Evolutionary conservation across 2,888 invertebrate species (phyloP), one percentile per base, ranked within the genome.

Genomic region (Phalera bucephala): DNA sequence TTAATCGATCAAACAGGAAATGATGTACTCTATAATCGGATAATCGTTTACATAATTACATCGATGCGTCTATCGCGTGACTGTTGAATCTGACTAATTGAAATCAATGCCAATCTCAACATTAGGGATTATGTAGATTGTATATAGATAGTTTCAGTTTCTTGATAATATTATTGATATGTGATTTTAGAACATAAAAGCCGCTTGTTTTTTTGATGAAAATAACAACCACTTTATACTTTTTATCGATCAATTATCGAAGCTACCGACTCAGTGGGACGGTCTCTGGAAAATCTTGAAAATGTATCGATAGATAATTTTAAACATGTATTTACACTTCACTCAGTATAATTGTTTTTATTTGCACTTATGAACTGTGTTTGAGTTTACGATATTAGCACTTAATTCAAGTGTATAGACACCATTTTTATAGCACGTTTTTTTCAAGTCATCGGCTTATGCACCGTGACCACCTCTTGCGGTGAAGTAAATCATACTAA

Each of bases 401-500:
- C n/a, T n/a, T n/a, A n/a, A n/a, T n/a, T n/a, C n/a, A n/a, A n/a
- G n/a, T n/a, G n/a, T n/a, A n/a, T n/a, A n/a, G n/a, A n/a, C n/a
- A n/a, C n/a, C n/a, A n/a, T n/a, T n/a, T n/a, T n/a, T n/a, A n/a
- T n/a, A n/a, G n/a, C 52, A 38, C 41, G 51, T 45, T 40, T 34
- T 17, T 38, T 20, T 7, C 17, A 7, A 13, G 23, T 2, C 2
- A 31, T 37, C 17, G 0, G 2, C 19, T 28, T 23, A 31, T 29
- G 29, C 28, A 32, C 46, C 43, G 41, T 62, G 61, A 40, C 51
- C 41, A 40, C 36, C 22, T 43, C 34, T 36, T 11, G 9, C 34
- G 35, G 30, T 27, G 48, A 47, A 33, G 43, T 36, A 43, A 57
- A 50, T 52, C 31, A 52, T 45, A 70, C 71, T 66, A 57, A 54